Conservation (phyloP, 2,888 invertebrate genomes). For the Altica lythri region DNA sequence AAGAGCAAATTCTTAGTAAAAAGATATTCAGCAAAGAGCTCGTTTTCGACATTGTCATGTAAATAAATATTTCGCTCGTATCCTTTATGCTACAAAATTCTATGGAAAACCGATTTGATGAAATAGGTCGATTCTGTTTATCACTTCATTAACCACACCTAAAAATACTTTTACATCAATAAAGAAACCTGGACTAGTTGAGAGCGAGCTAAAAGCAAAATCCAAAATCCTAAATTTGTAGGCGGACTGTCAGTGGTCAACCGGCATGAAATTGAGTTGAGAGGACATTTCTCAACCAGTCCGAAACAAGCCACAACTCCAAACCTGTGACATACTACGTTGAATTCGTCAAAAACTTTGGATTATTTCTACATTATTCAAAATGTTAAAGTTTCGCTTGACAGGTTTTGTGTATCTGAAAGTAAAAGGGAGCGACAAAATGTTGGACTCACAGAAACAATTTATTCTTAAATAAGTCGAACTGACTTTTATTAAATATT, state of each 20-base stretch:
- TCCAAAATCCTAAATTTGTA: conserved; percentile 38
- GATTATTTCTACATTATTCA: conserved; percentile 41
- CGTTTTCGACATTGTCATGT: too few species aligned
- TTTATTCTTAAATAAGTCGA: too few species aligned
- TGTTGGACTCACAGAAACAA: conserved; percentile 1
- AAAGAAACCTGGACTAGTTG: not conserved
- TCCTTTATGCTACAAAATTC: too few species aligned
- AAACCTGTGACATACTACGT: conserved; percentile 33
- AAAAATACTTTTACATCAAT: not conserved
- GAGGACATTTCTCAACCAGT: conserved; percentile 51
- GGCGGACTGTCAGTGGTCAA: conserved; percentile 49
- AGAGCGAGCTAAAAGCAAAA: not conserved
- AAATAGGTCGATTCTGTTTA: not conserved
- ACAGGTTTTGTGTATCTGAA: conserved; percentile 10
- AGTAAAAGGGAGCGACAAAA: too few species aligned
- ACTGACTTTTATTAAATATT: too few species aligned
- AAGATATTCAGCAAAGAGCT: too few species aligned
- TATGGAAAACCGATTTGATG: not conserved
- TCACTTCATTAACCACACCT: not conserved
- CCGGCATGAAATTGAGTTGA: conserved; percentile 55
- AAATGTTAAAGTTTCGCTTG: conserved; percentile 18
- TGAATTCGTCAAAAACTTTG: conserved; percentile 45
- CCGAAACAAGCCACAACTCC: conserved; percentile 37
- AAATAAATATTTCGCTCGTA: too few species aligned
- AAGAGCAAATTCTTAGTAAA: too few species aligned